Evolutionary conservation across 2,797 vertebrate genomes (phyloP), one percentile per base, ranked within the genome.

Genomic region (Myotis vivesi): DNA sequence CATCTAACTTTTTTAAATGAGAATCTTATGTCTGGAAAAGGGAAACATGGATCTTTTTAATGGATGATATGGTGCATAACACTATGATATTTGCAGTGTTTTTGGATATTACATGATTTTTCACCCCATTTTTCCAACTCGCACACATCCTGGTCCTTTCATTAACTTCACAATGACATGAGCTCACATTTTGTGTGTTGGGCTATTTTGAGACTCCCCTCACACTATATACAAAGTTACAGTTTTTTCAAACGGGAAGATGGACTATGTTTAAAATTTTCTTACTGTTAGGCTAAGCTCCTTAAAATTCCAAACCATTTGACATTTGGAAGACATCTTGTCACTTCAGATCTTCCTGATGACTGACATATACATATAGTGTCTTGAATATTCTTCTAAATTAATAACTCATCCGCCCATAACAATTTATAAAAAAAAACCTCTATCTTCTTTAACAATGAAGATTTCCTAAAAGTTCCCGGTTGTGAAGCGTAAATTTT

Each of bases 121-220:
- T n/a, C 23, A 53, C 23, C 33, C 30, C 17, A 84, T 86, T 89
- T 81, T 68, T 53, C 84, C n/a, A 71, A 22, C 28, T 51, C 5
- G 38, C 2, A 1, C 8, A 25, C 3, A 41, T 25, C 22, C 12
- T 64, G n/a, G 20, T 36, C 51, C 59, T 80, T 81, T 80, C 57
- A 49, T 68, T 76, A 91, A 66, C 25, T 77, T 94, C 5, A 19
- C 9, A 71, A 17, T 79, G 46, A 28, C 11, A 41, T 10, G 16
- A 69, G 5, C 30, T 36, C 69, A 44, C 8, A 7, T 69, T 68
- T 55, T 66, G 17, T 8, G 46, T 46, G 6, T 66, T 12, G 62
- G n/a, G 59, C 51, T 92, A 85, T 75, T 93, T 81, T 93, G 44
- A 57, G 91, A 59, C 15, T 59, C 30, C 84, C 23, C n/a, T 38